Evolutionary conservation across 2,797 vertebrate species (phyloP).

Genomic region (Xenops minutus): DNA sequence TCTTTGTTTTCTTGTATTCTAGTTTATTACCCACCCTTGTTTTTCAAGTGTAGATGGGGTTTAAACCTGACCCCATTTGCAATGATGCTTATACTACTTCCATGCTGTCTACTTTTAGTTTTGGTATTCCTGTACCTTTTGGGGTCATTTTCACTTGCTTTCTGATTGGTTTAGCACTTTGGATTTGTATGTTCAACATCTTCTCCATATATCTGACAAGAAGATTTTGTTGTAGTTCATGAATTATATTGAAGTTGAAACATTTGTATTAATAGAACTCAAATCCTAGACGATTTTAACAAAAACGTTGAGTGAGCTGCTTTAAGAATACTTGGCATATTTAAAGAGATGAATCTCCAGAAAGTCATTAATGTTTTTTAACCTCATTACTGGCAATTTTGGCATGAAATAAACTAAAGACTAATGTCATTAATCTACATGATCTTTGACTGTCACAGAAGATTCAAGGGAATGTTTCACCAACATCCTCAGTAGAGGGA

Average conservation of each 20-base stretch:
- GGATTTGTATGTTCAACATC: background rate
- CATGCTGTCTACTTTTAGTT: background rate
- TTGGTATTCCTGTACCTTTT: background rate
- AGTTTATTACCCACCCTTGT: background rate
- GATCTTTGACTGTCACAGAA: too few relatives aligned
- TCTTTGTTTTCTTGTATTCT: background rate
- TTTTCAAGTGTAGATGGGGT: background rate
- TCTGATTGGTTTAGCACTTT: background rate
- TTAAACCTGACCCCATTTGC: background rate
- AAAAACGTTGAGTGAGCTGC: background rate
- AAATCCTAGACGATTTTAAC: background rate
- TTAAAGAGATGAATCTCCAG: fast-evolving
- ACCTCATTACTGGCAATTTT: background rate
- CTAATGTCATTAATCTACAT: background rate
- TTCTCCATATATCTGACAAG: background rate
- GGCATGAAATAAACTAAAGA: background rate
- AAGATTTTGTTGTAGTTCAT: background rate
- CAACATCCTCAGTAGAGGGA: fast-evolving
- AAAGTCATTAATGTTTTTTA: background rate
- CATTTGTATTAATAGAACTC: background rate
- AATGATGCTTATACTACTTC: background rate
- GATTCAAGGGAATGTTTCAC: fast-evolving
- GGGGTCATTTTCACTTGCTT: background rate
- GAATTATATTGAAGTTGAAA: background rate
- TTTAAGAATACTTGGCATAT: background rate